Evolutionary conservation across 2,113 vertebrate species (phyloP), one percentile per base, ranked within the genome.

Genomic region (Anolis sagrei): DNA sequence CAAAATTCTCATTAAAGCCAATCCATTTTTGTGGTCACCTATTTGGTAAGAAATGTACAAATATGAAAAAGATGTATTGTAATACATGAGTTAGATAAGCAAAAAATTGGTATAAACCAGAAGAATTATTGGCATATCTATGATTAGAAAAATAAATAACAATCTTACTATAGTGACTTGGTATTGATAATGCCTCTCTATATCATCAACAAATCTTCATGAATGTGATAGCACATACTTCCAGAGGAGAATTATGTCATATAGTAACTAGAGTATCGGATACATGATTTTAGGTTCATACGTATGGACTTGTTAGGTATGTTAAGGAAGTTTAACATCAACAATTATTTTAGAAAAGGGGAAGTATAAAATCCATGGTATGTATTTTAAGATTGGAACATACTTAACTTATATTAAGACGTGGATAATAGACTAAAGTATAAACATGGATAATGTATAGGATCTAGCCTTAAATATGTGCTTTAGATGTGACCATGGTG

Each of bases 1-100:
- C 7, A n/a, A 78, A 36, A 61, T 76, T 75, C 82, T 85, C 83
- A n/a, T 66, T 85, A 74, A 90, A 78, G 73, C 72, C 93, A 81
- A 89, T 87, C 69, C 83, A 87, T 27, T 75, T 79, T 82, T n/a
- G 61, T 51, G 0, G 44, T 81, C 21, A 1, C 85, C 62, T 4
- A 4, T 78, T 80, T 82, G 83, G 84, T 21, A 64, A 90, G 44
- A 62, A 70, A 44, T 48, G 80, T 85, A 39, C 66, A 85, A 84
- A 51, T 88, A 85, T n/a, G 54, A 83, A 5, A n/a, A 61, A 21
- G 14, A 0, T 23, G 61, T 88, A 29, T 77, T 80, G 82, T 90
- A 44, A 44, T 44, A 44, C 39, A 44, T 2, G 39, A 44, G 39
- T 44, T 44, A 44, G 39, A 44, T 5, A 44, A 44, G 39, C 39